Conservation (phyloP, 1,140 invertebrate genomes). For the Tetraneura akinire region DNA sequence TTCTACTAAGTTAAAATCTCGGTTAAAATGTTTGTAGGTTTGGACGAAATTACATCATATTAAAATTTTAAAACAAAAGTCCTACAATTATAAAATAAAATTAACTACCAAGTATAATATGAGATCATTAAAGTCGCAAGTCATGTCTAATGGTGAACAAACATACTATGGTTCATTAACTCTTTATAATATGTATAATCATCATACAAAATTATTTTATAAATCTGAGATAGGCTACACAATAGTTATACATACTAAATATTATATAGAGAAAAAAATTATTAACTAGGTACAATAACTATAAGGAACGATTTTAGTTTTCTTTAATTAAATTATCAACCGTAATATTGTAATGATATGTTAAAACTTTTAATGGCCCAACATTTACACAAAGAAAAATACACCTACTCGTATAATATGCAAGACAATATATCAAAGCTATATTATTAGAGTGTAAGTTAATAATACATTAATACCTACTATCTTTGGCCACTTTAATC, state of each 20-base stretch:
- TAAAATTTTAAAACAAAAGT: constrained; percentile 7
- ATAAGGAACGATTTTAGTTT: constrained; percentile 6
- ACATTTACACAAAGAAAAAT: not conserved
- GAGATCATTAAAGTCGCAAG: not conserved
- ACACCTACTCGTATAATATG: not conserved
- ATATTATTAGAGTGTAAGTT: not conserved
- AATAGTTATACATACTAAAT: not conserved
- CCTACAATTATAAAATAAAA: not conserved
- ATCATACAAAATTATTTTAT: constrained; percentile 1
- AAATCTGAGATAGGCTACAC: not conserved
- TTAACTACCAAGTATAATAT: not conserved
- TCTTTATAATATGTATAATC: not conserved
- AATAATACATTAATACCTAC: too few relatives aligned
- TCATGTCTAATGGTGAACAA: not conserved
- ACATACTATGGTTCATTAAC: constrained; percentile 14
- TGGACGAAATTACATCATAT: too few relatives aligned
- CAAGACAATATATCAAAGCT: not conserved
- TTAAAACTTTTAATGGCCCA: not conserved
- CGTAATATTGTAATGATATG: constrained; percentile 29
- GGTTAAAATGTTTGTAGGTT: too few relatives aligned
- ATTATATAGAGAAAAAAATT: not conserved
- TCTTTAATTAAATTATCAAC: constrained; percentile 23
- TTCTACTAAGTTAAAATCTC: not conserved
- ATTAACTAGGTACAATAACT: constrained; percentile 11
- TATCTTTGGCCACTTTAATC: too few relatives aligned